Evolutionary conservation across 2,888 invertebrate genomes (phyloP), one percentile per base, ranked within the genome.

Genomic region (Folsomia manolachei): DNA sequence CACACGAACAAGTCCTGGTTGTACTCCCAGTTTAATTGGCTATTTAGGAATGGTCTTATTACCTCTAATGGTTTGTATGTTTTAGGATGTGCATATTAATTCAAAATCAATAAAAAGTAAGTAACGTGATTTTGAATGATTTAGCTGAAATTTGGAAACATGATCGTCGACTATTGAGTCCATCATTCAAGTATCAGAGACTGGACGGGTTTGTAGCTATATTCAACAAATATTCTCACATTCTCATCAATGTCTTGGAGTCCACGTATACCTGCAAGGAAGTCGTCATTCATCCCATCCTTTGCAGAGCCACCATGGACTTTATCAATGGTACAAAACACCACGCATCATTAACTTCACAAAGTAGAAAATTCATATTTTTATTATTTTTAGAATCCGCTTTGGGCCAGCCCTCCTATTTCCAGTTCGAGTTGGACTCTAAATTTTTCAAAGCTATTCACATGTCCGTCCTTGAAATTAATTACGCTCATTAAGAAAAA

Each of bases 141-240:
- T 39, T 39, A 14, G 39, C 39, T 39, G 7, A 39, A 4, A 69
- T 39, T 25, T 72, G 69, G 69, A 69, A 63, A 27, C 19, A 61
- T 2, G 56, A 69, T 14, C 21, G 69, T 26, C 69, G 69, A 61
- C 60, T 72, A 26, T 26, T 72, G 53, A 70, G 26, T 19, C 65
- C 69, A 4, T 27, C 72, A 1, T 72, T 72, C 24, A 65, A 64
- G 18, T 72, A 72, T 26, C 69, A 61, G 65, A 39, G 24, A 21
- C 51, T 66, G n/a, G 52, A 52, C 24, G 66, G 52, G 2, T 66
- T 52, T 24, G 9, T 66, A 2, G 4, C 21, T 21, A 21, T 24
- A 19, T 66, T 66, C n/a, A 66, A 66, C 24, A 52, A 66, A 21
- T 52, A 66, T 21, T 19, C 19, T 4, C 2, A 66, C 39, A 24